A percentile compares a stretch with the other conserved stretches of the same genome.
These are phyloP conservation scores for Trichonephila clavipes DNA, from an alignment of 1,140 invertebrate species.

Conservation along the genomic window DNA sequence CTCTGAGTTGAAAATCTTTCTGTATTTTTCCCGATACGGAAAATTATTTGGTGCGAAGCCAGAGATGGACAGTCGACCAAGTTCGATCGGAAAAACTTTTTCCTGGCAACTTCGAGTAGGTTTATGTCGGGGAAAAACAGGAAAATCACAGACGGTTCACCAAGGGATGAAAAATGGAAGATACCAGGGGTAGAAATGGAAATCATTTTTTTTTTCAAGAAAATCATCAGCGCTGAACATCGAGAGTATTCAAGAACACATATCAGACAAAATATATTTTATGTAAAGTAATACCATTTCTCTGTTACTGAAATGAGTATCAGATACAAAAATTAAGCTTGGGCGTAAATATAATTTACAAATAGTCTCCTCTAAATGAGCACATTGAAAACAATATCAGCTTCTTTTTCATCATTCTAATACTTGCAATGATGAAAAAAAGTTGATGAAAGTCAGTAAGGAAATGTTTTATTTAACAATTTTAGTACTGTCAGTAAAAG, in stretches of 20 bases:
- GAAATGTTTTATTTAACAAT: no score
- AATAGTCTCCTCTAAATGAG: background rate
- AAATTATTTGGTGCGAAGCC: slow-evolving; percentile 26
- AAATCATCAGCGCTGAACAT: background rate
- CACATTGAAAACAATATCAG: background rate
- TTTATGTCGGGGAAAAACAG: no score
- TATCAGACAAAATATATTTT: background rate
- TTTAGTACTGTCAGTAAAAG: no score
- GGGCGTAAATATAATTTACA: background rate
- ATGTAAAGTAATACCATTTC: background rate
- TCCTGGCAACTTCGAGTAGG: background rate
- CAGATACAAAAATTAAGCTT: background rate
- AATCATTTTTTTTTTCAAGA: slow-evolving; percentile 21
- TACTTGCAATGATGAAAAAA: no score
- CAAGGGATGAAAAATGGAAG: background rate
- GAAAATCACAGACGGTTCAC: background rate
- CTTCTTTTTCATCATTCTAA: background rate
- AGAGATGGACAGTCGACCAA: background rate
- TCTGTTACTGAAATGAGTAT: background rate
- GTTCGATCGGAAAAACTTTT: background rate
- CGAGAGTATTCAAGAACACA: background rate
- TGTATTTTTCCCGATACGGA: slow-evolving; percentile 26
- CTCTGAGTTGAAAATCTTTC: slow-evolving; percentile 17
- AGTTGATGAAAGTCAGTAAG: no score
- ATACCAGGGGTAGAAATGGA: background rate